A percentile compares a stretch with the other conserved stretches of the same genome.
These are phyloP conservation scores for Sciaenops ocellatus DNA, from an alignment of 2,797 vertebrate species.

Conservation along the genomic window DNA sequence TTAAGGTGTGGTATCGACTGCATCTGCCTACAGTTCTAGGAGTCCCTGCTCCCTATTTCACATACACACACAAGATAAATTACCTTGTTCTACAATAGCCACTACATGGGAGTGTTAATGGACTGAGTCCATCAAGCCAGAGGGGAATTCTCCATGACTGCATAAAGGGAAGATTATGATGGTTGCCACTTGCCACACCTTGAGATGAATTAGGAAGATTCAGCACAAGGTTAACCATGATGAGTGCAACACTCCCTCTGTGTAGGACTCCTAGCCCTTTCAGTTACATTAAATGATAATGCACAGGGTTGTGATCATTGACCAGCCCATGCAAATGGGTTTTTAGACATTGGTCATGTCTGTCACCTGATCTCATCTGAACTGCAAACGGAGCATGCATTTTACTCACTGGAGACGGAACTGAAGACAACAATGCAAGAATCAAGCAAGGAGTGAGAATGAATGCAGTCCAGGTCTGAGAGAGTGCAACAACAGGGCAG, in stretches of 20 bases:
- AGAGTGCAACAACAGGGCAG: neutral
- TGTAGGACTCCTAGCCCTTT: neutral
- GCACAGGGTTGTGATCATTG: neutral
- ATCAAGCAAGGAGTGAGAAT: neutral
- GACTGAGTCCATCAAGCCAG: slow-evolving; percentile 32
- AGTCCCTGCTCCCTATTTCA: slow-evolving; percentile 18
- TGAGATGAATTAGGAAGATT: slow-evolving; percentile 7
- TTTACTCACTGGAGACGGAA: neutral
- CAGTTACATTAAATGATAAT: neutral
- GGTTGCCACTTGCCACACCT: slow-evolving; percentile 53
- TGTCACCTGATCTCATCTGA: neutral
- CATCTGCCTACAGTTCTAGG: slow-evolving; percentile 27
- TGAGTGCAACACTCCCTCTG: neutral
- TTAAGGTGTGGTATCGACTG: slow-evolving; percentile 37
- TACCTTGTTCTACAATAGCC: slow-evolving; percentile 35
- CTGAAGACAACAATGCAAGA: neutral
- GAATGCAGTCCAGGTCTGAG: neutral
- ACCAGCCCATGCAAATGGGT: neutral
- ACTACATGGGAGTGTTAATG: slow-evolving; percentile 48
- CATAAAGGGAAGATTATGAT: slow-evolving; percentile 22
- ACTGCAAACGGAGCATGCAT: neutral
- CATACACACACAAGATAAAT: neutral
- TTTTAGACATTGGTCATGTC: neutral
- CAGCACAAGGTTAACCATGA: neutral
- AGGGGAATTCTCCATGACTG: slow-evolving; percentile 39